phyloP scores from a whole-genome alignment of 2,797 vertebrate genomes.

The Sebastes oblongus region DNA sequence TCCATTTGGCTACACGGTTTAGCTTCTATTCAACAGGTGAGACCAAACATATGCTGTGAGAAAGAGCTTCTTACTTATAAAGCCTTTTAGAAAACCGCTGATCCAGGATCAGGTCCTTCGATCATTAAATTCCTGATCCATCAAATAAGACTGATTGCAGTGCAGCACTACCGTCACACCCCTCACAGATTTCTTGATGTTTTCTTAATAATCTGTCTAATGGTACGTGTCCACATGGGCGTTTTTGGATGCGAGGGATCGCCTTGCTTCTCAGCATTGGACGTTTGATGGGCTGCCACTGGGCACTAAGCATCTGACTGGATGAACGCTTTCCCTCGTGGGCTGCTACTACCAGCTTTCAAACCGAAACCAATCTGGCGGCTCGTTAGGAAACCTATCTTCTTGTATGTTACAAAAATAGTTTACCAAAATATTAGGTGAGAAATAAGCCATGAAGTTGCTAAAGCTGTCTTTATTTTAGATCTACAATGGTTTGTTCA shows the following conservation, averaged over 20 bases:
- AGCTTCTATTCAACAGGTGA: constrained; percentile 35
- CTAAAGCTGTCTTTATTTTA: too few relatives aligned
- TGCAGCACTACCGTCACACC: neutral
- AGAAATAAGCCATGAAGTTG: too few relatives aligned
- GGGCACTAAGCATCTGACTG: too few relatives aligned
- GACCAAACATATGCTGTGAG: constrained; percentile 55
- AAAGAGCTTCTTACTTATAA: neutral
- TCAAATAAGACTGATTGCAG: constrained; percentile 2
- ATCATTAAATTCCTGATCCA: neutral
- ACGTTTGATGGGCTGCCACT: too few relatives aligned
- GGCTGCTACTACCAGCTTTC: too few relatives aligned
- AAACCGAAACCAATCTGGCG: too few relatives aligned
- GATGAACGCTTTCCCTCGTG: too few relatives aligned
- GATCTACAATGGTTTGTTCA: too few relatives aligned
- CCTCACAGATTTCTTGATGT: neutral
- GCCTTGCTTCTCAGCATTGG: too few relatives aligned
- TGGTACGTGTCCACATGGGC: too few relatives aligned
- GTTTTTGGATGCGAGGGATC: too few relatives aligned
- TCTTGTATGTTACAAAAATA: too few relatives aligned
- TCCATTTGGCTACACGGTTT: neutral
- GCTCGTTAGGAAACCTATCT: accelerated
- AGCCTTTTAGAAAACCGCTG: constrained; percentile 1
- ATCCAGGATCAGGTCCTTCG: neutral
- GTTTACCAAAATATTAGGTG: accelerated
- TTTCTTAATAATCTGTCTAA: neutral